Base-by-base conservation (phyloP, 2,888 invertebrate genomes). In the Trissolcus brochymenae region DNA sequence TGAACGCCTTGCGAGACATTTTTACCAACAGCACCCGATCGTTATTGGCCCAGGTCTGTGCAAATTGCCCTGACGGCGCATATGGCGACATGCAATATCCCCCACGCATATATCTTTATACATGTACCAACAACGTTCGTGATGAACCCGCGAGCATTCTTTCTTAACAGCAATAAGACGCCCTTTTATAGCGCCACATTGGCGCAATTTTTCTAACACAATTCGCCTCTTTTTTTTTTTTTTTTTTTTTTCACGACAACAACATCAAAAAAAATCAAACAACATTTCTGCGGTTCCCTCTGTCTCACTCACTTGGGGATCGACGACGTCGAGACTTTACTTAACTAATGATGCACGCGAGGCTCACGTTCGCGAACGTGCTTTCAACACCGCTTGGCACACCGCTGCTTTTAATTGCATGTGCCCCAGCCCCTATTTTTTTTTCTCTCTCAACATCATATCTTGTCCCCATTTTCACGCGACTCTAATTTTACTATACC, bases 301-400 rank as follows among this genome's bases (percentile, higher is more conserved):
- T n/a, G n/a, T 29, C 29, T 29, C 29, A 7, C 29, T 29, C 6
- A 4, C 4, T 29, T 9, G 6, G 7, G 4, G 40, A 41, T 25
- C 55, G 43, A 40, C 82, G 7, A 29, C 84, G 84, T 84, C 79
- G 83, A 84, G 83, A 67, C 78, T 72, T 78, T 74, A 74, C 82
- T 83, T 84, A 86, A 85, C 87, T 87, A 87, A 87, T 86, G 86
- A 87, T 84, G 84, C 87, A 29, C 82, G 83, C 81, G 79, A 83
- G 82, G 66, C 82, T 83, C 79, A 70, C 76, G 80, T 75, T 75
- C 79, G 72, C 81, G 82, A 81, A 83, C 83, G 81, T 82, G 82
- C 79, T 79, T 80, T 55, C 79, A 57, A 75, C 73, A 62, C 70
- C 75, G 73, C 76, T 70, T n/a, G 68, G 61, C 41, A 29, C 56